Base-by-base conservation (phyloP, 2,113 vertebrate genomes). In the Pollachius pollachius region DNA sequence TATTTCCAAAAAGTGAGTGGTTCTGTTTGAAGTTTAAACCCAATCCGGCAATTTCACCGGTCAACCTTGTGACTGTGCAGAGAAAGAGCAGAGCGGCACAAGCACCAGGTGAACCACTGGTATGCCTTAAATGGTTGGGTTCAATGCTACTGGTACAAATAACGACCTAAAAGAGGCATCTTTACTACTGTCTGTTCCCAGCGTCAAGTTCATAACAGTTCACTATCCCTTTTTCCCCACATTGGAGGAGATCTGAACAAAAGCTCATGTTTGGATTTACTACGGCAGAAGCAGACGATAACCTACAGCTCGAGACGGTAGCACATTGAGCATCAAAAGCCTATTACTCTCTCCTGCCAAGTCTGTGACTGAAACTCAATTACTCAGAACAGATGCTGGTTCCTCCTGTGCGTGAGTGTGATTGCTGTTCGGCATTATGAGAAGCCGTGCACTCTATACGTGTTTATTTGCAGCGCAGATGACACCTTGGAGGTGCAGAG, bases 401-500 rank as follows among this genome's bases (percentile, higher is more conserved):
- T 75, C 64, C 64, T 76, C 41, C 34, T 48, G 27, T 52, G 27
- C 64, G 61, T 62, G 69, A 62, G 41, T 64, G 68, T 15, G 37
- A 48, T 48, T 69, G 70, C 41, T 69, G 65, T 61, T 81, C 34
- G 37, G 57, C 70, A n/a, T 19, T 23, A 67, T 81, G 78, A 76
- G 78, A 74, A 70, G 64, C 68, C 75, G 72, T 67, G 76, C 77
- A 82, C 84, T 72, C 77, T 88, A 81, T 85, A 73, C 52, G 58
- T 60, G 75, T 81, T 81, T 77, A 74, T 81, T 84, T 82, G 73
- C 37, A 48, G 71, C 68, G 75, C n/a, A 57, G 76, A 81, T 79
- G 81, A 84, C 84, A 87, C 83, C 78, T 81, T 65, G 52, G 64
- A 77, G 79, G 79, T 54, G 56, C 64, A 84, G 71, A 75, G 74